Base-by-base conservation (phyloP, 2,113 vertebrate species). In the Ameiurus melas region DNA sequence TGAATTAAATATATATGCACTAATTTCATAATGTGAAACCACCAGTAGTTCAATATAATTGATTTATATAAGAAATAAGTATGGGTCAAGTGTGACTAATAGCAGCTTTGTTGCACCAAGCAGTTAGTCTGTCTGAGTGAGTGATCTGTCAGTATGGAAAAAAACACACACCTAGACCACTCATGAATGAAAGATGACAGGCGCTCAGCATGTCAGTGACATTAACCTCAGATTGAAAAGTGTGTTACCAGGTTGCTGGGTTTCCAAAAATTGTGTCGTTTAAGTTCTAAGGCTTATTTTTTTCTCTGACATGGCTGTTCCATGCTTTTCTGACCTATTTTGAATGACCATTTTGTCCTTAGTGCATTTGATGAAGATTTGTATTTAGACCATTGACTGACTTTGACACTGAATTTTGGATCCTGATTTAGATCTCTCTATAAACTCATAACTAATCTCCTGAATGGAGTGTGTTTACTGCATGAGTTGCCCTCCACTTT, bases 31-130 rank as follows among this genome's bases (percentile, higher is more conserved):
- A 57, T 43, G 47, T 27, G 25, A 66, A 71, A 60, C 25, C 66
- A 30, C 22, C 6, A 25, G 53, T 83, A 51, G 25, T 58, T 71
- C 1, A 10, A 71, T 70, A 55, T 85, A 20, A 71, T 84, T 70
- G 62, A 68, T 70, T 85, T 70, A 71, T 85, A 70, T 68, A 81
- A 90, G 85, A 81, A 89, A 88, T 88, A 84, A 90, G 68, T 71
- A 71, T 68, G 90, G 88, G 84, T 91, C 89, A 90, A 91, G 88
- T 90, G 89, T 91, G 89, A 91, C 86, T 86, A 92, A 92, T 91
- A 89, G 86, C 71, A 62, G 82, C 87, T 82, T 83, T 90, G 78
- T 91, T 88, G 87, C 57, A 71, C 77, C 85, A 73, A 87, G 83
- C 36, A 82, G 80, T 84, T 79, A 86, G 84, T 57, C 84, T 87